Conservation (phyloP, 2,888 invertebrate species). For the Drosophila formosana region DNA sequence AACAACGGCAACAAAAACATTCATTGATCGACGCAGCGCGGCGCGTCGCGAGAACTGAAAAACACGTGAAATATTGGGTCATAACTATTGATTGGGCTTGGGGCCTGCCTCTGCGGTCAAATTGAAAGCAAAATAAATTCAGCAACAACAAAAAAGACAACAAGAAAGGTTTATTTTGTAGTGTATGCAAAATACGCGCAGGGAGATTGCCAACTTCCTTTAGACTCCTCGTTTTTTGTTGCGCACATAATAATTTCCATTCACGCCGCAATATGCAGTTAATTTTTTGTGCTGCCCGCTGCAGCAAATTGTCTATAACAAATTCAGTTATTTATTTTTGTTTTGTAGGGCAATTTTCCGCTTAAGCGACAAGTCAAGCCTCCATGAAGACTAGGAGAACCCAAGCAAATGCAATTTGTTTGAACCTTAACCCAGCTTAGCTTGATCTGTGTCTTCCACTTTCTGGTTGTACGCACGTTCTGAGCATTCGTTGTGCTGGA, state of each 20-base stretch:
- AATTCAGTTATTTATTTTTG: slow-evolving; percentile 39
- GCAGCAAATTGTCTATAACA: slow-evolving; percentile 56
- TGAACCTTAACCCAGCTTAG: slow-evolving; percentile 65
- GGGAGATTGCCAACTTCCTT: slow-evolving; percentile 23
- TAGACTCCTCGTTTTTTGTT: neutral
- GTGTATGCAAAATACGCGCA: slow-evolving; percentile 47
- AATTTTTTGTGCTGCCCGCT: slow-evolving; percentile 30
- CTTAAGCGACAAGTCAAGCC: slow-evolving; percentile 70
- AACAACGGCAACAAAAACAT: slow-evolving; percentile 21
- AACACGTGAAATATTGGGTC: slow-evolving; percentile 77
- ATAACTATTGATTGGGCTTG: slow-evolving; percentile 73
- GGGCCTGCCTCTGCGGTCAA: slow-evolving; percentile 55
- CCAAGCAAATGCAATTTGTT: slow-evolving; percentile 68
- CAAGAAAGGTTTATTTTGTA: neutral
- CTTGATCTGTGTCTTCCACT: slow-evolving; percentile 9
- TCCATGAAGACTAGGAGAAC: slow-evolving; percentile 22
- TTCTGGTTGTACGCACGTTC: slow-evolving; percentile 43
- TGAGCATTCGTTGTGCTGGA: slow-evolving; percentile 50
- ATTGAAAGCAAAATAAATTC: slow-evolving; percentile 56
- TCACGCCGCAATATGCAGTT: slow-evolving; percentile 47
- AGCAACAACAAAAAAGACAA: slow-evolving; percentile 4
- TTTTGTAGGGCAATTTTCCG: slow-evolving; percentile 62
- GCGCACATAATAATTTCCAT: slow-evolving; percentile 40
- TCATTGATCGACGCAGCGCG: slow-evolving; percentile 62
- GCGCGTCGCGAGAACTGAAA: slow-evolving; percentile 44